Conservation (phyloP, 2,888 invertebrate genomes). For the Megalurothrips usitatus region DNA sequence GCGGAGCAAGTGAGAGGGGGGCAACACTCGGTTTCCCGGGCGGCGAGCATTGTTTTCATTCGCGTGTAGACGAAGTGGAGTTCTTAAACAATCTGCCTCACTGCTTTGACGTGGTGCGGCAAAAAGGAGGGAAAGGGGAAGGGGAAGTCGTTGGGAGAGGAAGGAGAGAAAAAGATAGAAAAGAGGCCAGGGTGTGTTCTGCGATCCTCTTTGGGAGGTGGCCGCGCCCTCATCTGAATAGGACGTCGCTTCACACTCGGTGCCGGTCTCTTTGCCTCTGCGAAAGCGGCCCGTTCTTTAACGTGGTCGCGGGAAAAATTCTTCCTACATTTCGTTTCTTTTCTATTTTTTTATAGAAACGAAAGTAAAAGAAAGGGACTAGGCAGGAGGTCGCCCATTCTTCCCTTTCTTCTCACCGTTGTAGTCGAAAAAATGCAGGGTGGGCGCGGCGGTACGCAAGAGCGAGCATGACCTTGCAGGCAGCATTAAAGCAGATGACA, state of each 20-base stretch:
- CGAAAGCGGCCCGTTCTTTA: too few relatives aligned
- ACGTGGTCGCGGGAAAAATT: too few relatives aligned
- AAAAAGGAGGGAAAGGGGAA: not conserved
- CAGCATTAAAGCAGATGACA: conserved; percentile 4
- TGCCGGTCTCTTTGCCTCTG: not conserved
- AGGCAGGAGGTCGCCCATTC: too few relatives aligned
- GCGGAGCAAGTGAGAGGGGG: not conserved
- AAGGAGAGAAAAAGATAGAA: not conserved
- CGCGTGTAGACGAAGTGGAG: conserved; percentile 14
- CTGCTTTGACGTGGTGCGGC: not conserved
- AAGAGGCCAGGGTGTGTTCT: not conserved
- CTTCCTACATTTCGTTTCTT: too few relatives aligned
- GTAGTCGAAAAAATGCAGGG: too few relatives aligned
- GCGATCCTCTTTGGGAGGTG: conserved; percentile 1
- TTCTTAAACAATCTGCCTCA: not conserved
- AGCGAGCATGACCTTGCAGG: not conserved
- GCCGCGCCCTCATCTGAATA: not conserved
- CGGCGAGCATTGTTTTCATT: conserved; percentile 15
- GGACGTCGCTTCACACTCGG: not conserved
- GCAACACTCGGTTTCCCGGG: not conserved
- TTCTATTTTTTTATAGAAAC: too few relatives aligned
- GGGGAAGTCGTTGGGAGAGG: not conserved
- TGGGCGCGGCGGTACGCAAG: not conserved
- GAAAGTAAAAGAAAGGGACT: too few relatives aligned
- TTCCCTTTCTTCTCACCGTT: too few relatives aligned